A percentile compares a stretch with the other conserved stretches of the same genome.
Conservation (phyloP, 2,113 vertebrate genomes). For the Myocastor coypus region DNA sequence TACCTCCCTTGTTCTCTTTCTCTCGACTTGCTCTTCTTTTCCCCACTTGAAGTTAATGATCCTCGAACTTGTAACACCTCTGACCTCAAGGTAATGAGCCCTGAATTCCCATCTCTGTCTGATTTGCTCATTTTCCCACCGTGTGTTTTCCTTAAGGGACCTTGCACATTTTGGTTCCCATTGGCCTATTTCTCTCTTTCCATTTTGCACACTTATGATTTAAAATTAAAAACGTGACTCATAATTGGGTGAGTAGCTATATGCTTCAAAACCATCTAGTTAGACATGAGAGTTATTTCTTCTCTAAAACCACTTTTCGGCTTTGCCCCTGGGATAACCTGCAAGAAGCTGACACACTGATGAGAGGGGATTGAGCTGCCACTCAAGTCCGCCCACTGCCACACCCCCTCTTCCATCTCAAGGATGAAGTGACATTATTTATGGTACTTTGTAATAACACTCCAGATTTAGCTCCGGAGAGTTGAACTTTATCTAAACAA, state of each 20-base stretch:
- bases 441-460: constrained; percentile 62
- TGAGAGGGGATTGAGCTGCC: constrained; percentile 32
- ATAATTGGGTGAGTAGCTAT: background rate
- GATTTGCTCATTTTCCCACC: constrained; percentile 51
- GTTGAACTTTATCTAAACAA: constrained; percentile 71
- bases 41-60: constrained; percentile 54
- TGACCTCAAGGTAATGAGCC: constrained; percentile 67
- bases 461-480: constrained; percentile 63
- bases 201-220: constrained; percentile 29
- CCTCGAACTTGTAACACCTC: constrained; percentile 59
- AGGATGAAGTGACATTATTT: constrained; percentile 67
- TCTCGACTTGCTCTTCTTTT: constrained; percentile 29
- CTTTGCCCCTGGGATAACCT: background rate
- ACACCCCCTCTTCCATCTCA: constrained; percentile 4
- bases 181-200: background rate
- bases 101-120: constrained; percentile 45
- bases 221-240: constrained; percentile 39
- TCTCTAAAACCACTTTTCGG: constrained; percentile 1
- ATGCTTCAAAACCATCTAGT: background rate
- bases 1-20: background rate
- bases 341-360: background rate
- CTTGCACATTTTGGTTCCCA: background rate
- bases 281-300: constrained; percentile 38
- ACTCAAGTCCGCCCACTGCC: constrained; percentile 29
- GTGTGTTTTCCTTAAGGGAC: background rate